Evolutionary conservation across 2,113 vertebrate genomes (phyloP), one percentile per base, ranked within the genome.

Genomic region (Carlito syrichta): DNA sequence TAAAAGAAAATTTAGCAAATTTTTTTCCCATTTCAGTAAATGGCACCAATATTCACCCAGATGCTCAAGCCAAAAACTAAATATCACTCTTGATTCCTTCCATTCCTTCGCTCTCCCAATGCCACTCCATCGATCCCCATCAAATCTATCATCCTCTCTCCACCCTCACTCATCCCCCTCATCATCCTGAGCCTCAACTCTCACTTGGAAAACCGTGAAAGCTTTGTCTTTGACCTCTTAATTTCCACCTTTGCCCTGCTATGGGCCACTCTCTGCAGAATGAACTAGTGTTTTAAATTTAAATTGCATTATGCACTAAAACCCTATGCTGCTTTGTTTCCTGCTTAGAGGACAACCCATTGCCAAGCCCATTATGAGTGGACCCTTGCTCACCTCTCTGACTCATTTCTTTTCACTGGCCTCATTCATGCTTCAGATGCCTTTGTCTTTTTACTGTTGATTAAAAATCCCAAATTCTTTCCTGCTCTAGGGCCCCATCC

Each of bases 11-110:
- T 6, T 48, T n/a, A n/a, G n/a, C n/a, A n/a, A n/a, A n/a, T n/a
- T 54, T 73, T 25, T 86, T 45, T 40, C 43, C 76, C 43, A 14
- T 45, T 62, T 92, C 91, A 76, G 62, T 83, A 94, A 85, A 83
- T 7, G 32, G 4, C 58, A 56, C 52, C 35, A 40, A 5, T 8
- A 43, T 38, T 54, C 27, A 63, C 9, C 35, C 20, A 4, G 19
- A 2, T 16, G 45, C 43, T 40, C 5, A 6, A n/a, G 45, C 8
- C 66, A 74, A 73, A 91, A 68, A 76, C 17, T 12, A 13, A 88
- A 5, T 2, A 4, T 30, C 81, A 9, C 77, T 54, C 60, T 6
- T 19, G 3, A 66, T 11, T 23, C 45, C 48, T 52, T 76, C 56
- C 45, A 16, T 35, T 27, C 23, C 63, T 19, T 81, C 54, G 8